Evolutionary conservation across 2,797 vertebrate species (phyloP).

Genomic region (Avahi laniger): DNA sequence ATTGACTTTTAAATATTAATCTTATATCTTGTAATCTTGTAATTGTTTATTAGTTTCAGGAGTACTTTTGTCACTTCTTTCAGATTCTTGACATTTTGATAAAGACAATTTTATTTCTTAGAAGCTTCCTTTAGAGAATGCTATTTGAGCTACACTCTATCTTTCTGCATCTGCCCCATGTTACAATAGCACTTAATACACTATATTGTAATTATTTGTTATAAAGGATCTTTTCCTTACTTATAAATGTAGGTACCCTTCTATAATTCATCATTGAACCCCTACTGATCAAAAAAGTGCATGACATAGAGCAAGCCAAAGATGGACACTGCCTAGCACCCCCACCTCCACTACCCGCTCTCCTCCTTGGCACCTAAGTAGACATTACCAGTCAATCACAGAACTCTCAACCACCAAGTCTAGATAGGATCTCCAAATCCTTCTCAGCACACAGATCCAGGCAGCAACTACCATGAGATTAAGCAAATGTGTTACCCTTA

Average conservation of each 20-base stretch:
- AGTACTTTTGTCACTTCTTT: neutral
- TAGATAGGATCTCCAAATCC: neutral
- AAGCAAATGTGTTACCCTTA: neutral
- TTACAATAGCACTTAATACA: neutral
- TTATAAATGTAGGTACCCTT: neutral
- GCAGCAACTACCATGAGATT: neutral
- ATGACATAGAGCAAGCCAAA: neutral
- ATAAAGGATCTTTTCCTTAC: neutral
- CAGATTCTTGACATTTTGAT: neutral
- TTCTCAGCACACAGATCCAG: neutral
- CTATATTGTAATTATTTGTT: neutral
- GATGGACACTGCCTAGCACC: neutral
- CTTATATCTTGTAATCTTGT: no score
- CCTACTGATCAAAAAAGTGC: neutral
- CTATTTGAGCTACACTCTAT: neutral
- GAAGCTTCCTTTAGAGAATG: neutral
- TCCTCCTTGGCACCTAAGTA: neutral
- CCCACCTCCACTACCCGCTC: neutral
- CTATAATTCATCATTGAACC: neutral
- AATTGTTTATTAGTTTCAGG: no score
- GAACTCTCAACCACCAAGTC: neutral
- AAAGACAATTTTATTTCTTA: neutral
- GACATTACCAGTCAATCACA: neutral
- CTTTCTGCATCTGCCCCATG: neutral
- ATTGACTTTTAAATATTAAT: no score